Conservation (phyloP, 2,888 invertebrate genomes). For the Rotaria socialis region DNA sequence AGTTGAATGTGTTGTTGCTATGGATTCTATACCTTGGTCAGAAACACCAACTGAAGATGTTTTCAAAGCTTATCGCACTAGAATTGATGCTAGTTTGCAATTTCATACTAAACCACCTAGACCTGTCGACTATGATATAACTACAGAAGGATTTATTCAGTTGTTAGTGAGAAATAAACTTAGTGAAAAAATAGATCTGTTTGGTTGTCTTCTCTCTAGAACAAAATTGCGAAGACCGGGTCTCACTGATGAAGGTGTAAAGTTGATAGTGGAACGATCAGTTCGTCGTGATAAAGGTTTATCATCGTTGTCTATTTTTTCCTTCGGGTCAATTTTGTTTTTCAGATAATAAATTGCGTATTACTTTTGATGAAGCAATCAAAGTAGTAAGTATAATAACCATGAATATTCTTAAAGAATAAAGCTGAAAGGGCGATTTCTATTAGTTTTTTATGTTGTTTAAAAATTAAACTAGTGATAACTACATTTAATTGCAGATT, state of each 20-base stretch:
- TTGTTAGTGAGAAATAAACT: background rate
- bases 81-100: background rate
- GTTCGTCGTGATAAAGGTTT: background rate
- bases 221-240: background rate
- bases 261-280: background rate
- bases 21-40: background rate
- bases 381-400: background rate
- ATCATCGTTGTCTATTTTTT: background rate
- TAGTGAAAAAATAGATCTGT: too few species aligned
- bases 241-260: background rate
- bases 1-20: background rate
- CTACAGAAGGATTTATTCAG: background rate
- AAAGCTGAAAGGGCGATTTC: too few species aligned
- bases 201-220: background rate
- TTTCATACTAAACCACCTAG: background rate
- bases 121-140: background rate
- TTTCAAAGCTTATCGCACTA: background rate
- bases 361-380: background rate
- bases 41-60: background rate
- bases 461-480: too few species aligned
- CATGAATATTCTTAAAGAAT: too few species aligned
- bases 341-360: background rate
- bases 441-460: too few species aligned
- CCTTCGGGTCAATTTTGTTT: too few species aligned
- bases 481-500: too few species aligned